Evolutionary conservation across 2,113 vertebrate species (phyloP).

Genomic region (Pogonocichla stellata): DNA sequence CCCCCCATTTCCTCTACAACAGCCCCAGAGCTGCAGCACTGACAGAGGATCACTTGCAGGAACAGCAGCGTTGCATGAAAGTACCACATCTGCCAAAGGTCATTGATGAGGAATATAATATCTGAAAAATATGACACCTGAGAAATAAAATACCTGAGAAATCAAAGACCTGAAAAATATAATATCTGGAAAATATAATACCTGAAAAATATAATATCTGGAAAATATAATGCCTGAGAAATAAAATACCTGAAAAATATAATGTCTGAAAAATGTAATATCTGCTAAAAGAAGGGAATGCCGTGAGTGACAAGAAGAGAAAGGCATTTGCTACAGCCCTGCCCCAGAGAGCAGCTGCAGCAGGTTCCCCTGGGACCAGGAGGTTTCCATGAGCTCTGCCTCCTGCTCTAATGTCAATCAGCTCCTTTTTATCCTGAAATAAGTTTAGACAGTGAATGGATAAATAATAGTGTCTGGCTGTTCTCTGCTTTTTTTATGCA

Average conservation of each 20-base stretch:
- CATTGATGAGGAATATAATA: not conserved
- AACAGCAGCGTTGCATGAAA: not conserved
- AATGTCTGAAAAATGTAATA: not conserved
- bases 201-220: not conserved
- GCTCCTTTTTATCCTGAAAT: not conserved
- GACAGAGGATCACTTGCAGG: not conserved
- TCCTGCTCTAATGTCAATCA: not conserved
- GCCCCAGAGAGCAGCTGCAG: not conserved
- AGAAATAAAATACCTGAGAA: not conserved
- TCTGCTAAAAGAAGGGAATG: not conserved
- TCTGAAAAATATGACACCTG: not conserved
- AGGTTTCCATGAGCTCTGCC: not conserved
- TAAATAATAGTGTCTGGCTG: not conserved
- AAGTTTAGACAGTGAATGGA: not conserved
- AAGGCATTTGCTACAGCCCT: not conserved
- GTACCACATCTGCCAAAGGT: not conserved
- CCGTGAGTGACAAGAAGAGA: not conserved
- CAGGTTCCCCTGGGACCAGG: not conserved
- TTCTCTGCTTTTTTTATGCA: not conserved
- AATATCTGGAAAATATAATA: not conserved
- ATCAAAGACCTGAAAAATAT: not conserved
- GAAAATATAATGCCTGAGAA: not conserved
- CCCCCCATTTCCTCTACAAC: accelerated
- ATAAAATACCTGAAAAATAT: not conserved
- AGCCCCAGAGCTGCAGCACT: not conserved